Conservation (phyloP, 1,140 invertebrate genomes). For the Watersipora subatra region DNA sequence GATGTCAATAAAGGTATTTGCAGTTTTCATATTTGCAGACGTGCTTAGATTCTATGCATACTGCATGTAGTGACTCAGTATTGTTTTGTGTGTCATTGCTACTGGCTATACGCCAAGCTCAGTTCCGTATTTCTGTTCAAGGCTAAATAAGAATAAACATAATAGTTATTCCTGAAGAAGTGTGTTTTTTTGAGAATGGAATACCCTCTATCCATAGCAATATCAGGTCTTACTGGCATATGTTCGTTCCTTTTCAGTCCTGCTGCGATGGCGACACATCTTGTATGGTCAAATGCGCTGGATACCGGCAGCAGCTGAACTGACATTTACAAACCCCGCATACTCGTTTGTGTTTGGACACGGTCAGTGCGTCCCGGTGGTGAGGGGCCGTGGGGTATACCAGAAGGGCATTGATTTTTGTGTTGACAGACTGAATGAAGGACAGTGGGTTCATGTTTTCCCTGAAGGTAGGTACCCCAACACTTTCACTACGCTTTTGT, state of each 20-base stretch:
- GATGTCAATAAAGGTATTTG: too few relatives aligned
- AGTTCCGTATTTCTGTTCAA: neutral
- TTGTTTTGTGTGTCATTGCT: neutral
- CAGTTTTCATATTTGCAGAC: too few relatives aligned
- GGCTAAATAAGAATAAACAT: neutral
- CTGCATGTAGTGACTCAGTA: too few relatives aligned
- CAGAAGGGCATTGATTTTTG: conserved; percentile 73
- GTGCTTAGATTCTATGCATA: too few relatives aligned
- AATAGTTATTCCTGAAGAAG: neutral
- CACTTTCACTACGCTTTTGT: too few relatives aligned
- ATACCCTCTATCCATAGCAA: too few relatives aligned
- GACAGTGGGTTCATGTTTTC: conserved; percentile 94
- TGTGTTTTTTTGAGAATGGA: conserved; percentile 1
- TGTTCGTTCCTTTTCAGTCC: conserved; percentile 46
- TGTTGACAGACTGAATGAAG: conserved; percentile 64
- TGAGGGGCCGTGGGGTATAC: conserved; percentile 84
- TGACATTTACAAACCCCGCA: conserved; percentile 78
- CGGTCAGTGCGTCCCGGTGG: conserved; percentile 82
- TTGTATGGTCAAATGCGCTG: conserved; percentile 63
- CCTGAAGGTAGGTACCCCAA: conserved; percentile 57
- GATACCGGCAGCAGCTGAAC: conserved; percentile 89
- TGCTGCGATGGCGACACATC: conserved; percentile 55
- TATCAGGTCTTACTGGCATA: neutral
- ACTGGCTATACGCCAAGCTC: neutral
- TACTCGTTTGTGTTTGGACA: conserved; percentile 81